Evolutionary conservation across 2,113 vertebrate species (phyloP).

Genomic region (Quiscalus mexicanus): DNA sequence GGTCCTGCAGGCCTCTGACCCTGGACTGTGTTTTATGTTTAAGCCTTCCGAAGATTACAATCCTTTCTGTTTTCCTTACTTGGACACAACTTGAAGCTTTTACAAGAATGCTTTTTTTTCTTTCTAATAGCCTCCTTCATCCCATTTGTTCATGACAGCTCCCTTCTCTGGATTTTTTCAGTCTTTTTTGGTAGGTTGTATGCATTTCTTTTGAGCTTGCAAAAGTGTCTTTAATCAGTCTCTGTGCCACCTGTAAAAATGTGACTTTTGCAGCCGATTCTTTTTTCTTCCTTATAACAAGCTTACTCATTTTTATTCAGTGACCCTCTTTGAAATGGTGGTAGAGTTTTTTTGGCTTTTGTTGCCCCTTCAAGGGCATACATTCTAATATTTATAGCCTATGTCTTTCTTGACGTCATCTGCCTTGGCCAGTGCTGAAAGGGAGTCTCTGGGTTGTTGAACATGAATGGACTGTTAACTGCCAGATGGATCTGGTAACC

Average conservation of each 20-base stretch:
- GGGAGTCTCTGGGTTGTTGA: not conserved
- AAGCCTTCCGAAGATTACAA: not conserved
- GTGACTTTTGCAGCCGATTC: not conserved
- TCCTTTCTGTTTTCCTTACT: not conserved
- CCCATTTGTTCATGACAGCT: not conserved
- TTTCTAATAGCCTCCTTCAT: not conserved
- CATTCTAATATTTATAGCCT: not conserved
- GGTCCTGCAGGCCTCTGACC: not conserved
- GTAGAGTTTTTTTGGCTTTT: not conserved
- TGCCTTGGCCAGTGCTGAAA: not conserved
- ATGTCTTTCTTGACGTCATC: not conserved
- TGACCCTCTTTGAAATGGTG: constrained; percentile 11
- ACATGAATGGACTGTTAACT: not conserved
- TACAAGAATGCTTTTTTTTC: not conserved
- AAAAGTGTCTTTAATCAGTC: constrained; percentile 17
- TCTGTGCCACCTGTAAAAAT: not conserved
- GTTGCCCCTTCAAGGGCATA: constrained; percentile 4
- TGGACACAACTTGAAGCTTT: not conserved
- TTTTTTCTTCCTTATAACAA: constrained; percentile 39
- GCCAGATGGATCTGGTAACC: not conserved
- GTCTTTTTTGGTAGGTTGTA: not conserved
- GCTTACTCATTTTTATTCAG: constrained; percentile 55
- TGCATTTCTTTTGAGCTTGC: constrained; percentile 26
- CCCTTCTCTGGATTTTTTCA: not conserved
- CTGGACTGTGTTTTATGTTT: not conserved